These are phyloP conservation scores for Caenorhabditis brenneri DNA, from an alignment of 1,140 invertebrate species.

Conservation along the genomic window DNA sequence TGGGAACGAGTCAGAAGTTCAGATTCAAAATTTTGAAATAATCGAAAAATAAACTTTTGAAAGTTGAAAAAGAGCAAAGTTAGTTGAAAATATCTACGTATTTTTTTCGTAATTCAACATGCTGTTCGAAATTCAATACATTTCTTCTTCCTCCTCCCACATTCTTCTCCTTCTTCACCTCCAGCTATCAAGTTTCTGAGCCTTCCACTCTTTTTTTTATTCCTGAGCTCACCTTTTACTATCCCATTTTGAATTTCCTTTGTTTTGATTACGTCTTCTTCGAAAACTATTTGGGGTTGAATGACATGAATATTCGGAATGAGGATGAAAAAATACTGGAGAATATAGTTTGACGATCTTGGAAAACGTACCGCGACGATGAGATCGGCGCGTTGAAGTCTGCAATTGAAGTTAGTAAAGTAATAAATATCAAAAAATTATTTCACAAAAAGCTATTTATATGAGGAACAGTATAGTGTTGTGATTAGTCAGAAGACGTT, in stretches of 20 bases:
- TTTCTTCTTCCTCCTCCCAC: not conserved
- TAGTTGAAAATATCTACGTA: conserved; percentile 7
- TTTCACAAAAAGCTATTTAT: no score
- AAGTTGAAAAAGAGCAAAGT: not conserved
- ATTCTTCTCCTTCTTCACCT: not conserved
- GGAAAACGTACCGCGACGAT: not conserved
- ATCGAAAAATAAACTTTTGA: no score
- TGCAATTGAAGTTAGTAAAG: not conserved
- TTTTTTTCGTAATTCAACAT: conserved; percentile 32
- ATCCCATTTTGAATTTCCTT: not conserved
- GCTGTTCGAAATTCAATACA: conserved; percentile 36
- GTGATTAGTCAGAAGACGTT: no score
- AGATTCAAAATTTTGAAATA: no score
- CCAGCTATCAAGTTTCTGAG: not conserved
- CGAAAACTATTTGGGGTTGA: not conserved
- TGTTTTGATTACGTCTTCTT: not conserved
- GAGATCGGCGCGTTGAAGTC: not conserved
- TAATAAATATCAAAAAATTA: no score
- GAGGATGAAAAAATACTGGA: no score
- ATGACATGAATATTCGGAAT: not conserved
- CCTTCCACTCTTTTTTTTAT: not conserved
- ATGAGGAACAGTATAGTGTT: not conserved
- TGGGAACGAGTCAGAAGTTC: no score
- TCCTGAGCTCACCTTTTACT: not conserved
- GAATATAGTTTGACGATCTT: not conserved